Evolutionary conservation across 2,113 vertebrate species (phyloP), one percentile per base, ranked within the genome.

Genomic region (Rafetus swinhoei): DNA sequence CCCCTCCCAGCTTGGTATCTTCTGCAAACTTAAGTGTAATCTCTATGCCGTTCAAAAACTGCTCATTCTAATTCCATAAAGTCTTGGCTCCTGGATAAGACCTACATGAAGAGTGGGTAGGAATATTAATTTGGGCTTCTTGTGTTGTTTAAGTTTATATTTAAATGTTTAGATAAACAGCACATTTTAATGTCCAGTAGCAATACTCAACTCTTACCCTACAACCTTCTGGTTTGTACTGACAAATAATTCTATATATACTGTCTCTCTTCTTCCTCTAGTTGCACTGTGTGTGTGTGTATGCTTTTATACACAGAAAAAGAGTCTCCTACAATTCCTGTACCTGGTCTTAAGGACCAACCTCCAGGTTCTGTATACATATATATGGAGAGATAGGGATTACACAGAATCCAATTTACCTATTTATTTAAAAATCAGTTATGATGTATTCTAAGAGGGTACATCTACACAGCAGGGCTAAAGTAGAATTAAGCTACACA

Each of bases 331-430:
- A 86, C 69, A 6, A 2, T 29, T 90, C 32, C 81, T 50, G 27
- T 9, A 53, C 35, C 11, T 0, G 0, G 90, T 1, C 53, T 24
- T 88, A 69, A 14, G 7, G 85, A 19, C 22, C 74, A 56, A 54
- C 2, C 50, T 25, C 55, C 15, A n/a, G 9, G 22, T 52, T 72
- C 62, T 15, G n/a, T n/a, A 9, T 69, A 69, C 13, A 18, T n/a
- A 69, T 69, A 3, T 76, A 22, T 76, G 29, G 87, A 81, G 25
- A 60, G 6, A n/a, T 5, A n/a, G 6, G 39, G 10, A 39, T 62
- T 54, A 52, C 5, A 90, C 0, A 32, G 35, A 79, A 80, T n/a
- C 12, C 13, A 39, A 24, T 57, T n/a, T 25, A 39, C 13, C 55
- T 59, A 8, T 56, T 55, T 52, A 82, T 76, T 80, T 57, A 0